Evolutionary conservation across 1,140 invertebrate genomes (phyloP).

Genomic region (Drosophila tsacasi): DNA sequence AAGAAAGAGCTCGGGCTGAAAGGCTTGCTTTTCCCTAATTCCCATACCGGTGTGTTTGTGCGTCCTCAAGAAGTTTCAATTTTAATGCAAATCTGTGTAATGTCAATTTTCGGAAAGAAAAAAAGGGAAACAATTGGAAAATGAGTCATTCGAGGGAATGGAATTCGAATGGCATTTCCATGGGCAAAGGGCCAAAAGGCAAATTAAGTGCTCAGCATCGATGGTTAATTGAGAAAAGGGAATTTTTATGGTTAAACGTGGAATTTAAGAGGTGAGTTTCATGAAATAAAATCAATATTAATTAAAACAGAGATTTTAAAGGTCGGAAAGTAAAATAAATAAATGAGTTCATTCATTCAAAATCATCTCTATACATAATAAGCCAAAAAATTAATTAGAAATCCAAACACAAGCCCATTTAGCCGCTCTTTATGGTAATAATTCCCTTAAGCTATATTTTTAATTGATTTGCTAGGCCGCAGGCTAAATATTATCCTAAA

Average conservation of each 20-base stretch:
- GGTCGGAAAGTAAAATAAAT: not conserved
- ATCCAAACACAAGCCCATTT: not conserved
- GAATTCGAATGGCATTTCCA: slow-evolving; percentile 38
- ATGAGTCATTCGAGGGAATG: slow-evolving; percentile 42
- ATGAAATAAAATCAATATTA: not conserved
- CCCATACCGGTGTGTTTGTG: slow-evolving; percentile 28
- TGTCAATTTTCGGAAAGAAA: slow-evolving; percentile 26
- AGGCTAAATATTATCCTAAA: not conserved
- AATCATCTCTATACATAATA: not conserved
- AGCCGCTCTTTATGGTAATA: not conserved
- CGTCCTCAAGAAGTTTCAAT: slow-evolving; percentile 20
- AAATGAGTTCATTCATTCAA: not conserved
- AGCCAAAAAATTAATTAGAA: not conserved
- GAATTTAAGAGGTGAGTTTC: slow-evolving; percentile 34
- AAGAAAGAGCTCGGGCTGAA: slow-evolving; percentile 16
- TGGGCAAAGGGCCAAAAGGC: slow-evolving; percentile 29
- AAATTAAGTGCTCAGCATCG: slow-evolving; percentile 38
- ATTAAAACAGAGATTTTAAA: not conserved
- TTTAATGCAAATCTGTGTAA: slow-evolving; percentile 52
- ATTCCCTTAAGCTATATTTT: slow-evolving; percentile 7
- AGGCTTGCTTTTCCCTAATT: slow-evolving; percentile 24
- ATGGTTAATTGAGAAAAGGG: slow-evolving; percentile 28
- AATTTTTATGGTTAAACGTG: slow-evolving; percentile 29
- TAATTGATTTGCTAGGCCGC: slow-evolving; percentile 19
- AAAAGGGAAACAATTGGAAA: slow-evolving; percentile 18